phyloP scores from a whole-genome alignment of 1,140 invertebrate genomes.

The Chironomus striatipennis region DNA sequence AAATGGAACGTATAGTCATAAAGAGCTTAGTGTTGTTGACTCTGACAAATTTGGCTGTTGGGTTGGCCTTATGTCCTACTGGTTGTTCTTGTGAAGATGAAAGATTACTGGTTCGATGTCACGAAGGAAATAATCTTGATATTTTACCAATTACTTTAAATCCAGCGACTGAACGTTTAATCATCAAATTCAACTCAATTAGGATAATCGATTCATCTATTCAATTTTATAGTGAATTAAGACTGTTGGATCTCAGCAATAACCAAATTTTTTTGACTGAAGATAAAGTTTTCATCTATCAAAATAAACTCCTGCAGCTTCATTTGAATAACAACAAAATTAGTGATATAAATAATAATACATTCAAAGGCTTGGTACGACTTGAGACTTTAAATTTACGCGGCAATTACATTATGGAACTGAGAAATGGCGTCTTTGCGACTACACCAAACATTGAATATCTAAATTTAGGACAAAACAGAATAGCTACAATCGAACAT shows the following conservation, averaged over 20 bases:
- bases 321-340: conserved; percentile 73
- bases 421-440: conserved; percentile 61
- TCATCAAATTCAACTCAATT: conserved; percentile 71
- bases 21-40: conserved; percentile 19
- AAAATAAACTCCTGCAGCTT: conserved; percentile 64
- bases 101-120: conserved; percentile 66
- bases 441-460: conserved; percentile 63
- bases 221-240: conserved; percentile 69
- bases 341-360: conserved; percentile 59
- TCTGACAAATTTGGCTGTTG: conserved; percentile 16
- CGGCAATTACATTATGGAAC: conserved; percentile 65
- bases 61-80: conserved; percentile 47
- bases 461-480: conserved; percentile 72
- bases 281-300: conserved; percentile 59
- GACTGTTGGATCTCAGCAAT: conserved; percentile 67
- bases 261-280: conserved; percentile 68
- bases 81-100: conserved; percentile 75
- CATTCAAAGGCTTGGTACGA: conserved; percentile 64
- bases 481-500: conserved; percentile 64
- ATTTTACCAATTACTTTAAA: conserved; percentile 79
- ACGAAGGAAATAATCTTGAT: conserved; percentile 67
- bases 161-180: conserved; percentile 68
- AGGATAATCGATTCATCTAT: conserved; percentile 71
- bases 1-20: conserved; percentile 20
- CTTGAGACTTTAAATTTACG: conserved; percentile 65